Evolutionary conservation across 1,140 invertebrate genomes (phyloP).

Genomic region (Megalonaias nervosa): DNA sequence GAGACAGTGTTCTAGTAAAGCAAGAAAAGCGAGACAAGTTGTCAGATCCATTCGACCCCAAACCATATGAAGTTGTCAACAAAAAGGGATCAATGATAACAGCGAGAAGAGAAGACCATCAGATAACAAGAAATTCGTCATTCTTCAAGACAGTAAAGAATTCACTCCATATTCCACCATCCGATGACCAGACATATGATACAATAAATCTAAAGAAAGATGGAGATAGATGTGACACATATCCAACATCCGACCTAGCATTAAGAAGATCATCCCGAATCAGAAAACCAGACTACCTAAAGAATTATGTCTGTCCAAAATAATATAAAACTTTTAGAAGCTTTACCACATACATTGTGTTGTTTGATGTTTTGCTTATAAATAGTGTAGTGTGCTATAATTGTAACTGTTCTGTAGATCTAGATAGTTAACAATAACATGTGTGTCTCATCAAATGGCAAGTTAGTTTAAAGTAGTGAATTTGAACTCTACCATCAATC

Average conservation of each 20-base stretch:
- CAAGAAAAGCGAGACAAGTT: not conserved
- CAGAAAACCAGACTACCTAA: not conserved
- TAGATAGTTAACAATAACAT: too few relatives aligned
- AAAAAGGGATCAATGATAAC: not conserved
- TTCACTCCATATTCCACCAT: not conserved
- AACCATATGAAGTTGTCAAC: not conserved
- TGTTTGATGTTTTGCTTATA: too few relatives aligned
- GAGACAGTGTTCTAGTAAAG: constrained; percentile 6
- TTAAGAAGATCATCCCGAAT: not conserved
- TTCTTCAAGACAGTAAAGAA: not conserved
- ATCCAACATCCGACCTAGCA: not conserved
- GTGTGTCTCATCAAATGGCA: too few relatives aligned
- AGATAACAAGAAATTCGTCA: not conserved
- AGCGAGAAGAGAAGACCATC: not conserved
- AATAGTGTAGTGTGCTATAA: too few relatives aligned
- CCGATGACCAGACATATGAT: not conserved
- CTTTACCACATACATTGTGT: too few relatives aligned
- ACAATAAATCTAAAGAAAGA: not conserved
- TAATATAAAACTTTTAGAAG: too few relatives aligned
- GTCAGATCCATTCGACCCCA: not conserved
- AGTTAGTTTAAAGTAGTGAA: too few relatives aligned
- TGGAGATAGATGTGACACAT: not conserved
- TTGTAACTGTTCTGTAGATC: too few relatives aligned
- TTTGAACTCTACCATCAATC: too few relatives aligned
- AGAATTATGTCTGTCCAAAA: not conserved